A percentile compares a stretch with the other conserved stretches of the same genome.
Conservation (phyloP, 2,888 invertebrate species). For the Gibbula magus region DNA sequence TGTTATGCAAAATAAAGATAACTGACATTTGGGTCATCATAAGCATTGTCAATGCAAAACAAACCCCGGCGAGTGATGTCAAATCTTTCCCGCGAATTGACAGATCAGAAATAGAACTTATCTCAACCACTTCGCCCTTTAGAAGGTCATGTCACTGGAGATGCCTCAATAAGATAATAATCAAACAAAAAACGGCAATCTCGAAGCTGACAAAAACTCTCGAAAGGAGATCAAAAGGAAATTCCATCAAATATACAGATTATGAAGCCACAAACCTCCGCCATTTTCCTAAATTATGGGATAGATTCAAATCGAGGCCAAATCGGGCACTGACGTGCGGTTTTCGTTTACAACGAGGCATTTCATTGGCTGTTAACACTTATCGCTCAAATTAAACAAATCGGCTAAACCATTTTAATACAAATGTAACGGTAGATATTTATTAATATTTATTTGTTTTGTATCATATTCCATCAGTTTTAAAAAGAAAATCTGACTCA, state of each 20-base stretch:
- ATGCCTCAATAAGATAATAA: conserved; percentile 30
- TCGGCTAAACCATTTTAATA: not conserved
- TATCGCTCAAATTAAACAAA: not conserved
- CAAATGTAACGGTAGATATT: not conserved
- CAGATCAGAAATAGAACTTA: not conserved
- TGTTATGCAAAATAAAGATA: not conserved
- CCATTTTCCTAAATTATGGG: conserved; percentile 72
- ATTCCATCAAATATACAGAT: conserved; percentile 41
- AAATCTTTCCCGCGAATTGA: conserved; percentile 29
- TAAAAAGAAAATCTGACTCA: no score
- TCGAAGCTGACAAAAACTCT: conserved; percentile 20
- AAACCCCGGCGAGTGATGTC: conserved; percentile 17
- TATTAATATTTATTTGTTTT: no score
- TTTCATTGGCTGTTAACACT: conserved; percentile 46
- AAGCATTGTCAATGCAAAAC: not conserved
- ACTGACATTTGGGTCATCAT: not conserved
- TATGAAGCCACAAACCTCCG: conserved; percentile 67
- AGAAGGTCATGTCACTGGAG: conserved; percentile 1
- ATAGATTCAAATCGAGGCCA: conserved; percentile 67
- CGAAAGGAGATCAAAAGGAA: conserved; percentile 33
- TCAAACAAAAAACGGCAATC: conserved; percentile 38
- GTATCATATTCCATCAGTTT: no score
- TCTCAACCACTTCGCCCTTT: conserved; percentile 18
- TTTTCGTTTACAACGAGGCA: conserved; percentile 11
- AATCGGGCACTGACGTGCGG: conserved; percentile 25